A percentile compares a stretch with the other conserved stretches of the same genome.
Evolutionary conservation across 1,140 invertebrate species (phyloP).

Genomic region (Pteromalus puparum): DNA sequence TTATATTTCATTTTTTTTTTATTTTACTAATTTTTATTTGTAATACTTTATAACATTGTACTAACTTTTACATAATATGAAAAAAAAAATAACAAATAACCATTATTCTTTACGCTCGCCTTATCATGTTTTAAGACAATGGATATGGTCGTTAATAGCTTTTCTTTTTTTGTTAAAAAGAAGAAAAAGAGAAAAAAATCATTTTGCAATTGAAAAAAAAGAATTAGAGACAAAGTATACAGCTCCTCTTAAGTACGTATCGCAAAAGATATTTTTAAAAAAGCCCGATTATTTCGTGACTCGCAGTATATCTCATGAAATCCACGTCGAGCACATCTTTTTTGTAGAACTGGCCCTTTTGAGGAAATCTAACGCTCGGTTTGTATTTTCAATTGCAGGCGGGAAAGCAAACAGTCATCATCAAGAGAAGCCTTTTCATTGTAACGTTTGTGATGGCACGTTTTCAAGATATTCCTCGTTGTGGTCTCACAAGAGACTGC

Average conservation of each 20-base stretch:
- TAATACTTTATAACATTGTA: background rate
- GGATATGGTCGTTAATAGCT: background rate
- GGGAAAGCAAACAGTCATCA: constrained; percentile 77
- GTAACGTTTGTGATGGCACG: constrained; percentile 89
- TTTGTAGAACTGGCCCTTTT: constrained; percentile 73
- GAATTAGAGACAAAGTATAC: constrained; percentile 23
- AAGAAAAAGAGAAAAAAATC: background rate
- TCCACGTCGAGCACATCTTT: constrained; percentile 60
- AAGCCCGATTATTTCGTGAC: constrained; percentile 52
- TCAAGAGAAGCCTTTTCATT: constrained; percentile 88
- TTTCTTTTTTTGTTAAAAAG: background rate
- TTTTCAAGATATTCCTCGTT: constrained; percentile 89
- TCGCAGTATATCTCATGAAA: constrained; percentile 47
- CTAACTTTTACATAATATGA: background rate
- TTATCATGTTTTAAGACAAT: background rate
- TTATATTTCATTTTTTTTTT: background rate
- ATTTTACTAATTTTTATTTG: background rate
- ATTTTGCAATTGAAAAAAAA: background rate
- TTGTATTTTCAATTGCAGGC: constrained; percentile 69
- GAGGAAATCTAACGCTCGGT: constrained; percentile 65
- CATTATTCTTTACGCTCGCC: background rate
- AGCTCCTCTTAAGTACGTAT: constrained; percentile 58
- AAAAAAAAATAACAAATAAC: background rate
- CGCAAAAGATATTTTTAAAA: constrained; percentile 53
- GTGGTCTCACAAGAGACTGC: constrained; percentile 90